Conservation (phyloP, 2,888 invertebrate genomes). For the Machimus atricapillus region DNA sequence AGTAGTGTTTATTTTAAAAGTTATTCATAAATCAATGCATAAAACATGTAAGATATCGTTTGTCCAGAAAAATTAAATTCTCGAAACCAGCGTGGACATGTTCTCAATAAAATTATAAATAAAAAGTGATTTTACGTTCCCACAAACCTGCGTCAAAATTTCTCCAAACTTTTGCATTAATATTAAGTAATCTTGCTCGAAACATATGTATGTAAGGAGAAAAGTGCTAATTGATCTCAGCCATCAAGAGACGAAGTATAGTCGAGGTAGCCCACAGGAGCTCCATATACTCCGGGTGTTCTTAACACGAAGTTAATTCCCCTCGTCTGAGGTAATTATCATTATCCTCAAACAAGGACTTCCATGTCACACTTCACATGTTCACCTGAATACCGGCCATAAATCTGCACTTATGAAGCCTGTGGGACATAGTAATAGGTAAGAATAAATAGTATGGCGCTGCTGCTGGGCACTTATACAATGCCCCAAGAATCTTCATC, state of each 20-base stretch:
- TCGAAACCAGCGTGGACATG: neutral
- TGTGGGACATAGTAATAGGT: neutral
- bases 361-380: constrained; percentile 3
- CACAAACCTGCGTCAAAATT: neutral
- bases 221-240: neutral
- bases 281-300: neutral
- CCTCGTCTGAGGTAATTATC: neutral
- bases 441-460: neutral
- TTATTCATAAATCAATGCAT: neutral
- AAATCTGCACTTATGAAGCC: constrained; percentile 11
- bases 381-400: neutral
- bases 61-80: neutral
- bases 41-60: neutral
- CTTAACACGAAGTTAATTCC: neutral
- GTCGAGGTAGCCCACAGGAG: neutral
- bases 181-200: neutral
- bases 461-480: neutral
- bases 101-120: neutral
- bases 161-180: neutral
- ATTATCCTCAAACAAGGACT: constrained; percentile 8
- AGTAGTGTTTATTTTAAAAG: too few species aligned
- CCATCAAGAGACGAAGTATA: neutral
- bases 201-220: neutral
- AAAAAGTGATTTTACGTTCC: neutral
- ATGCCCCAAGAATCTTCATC: neutral